Percentiles rank a stretch among this genome's conserved stretches.
Evolutionary conservation across 2,888 invertebrate species (phyloP).

Genomic region (Dynastes maya): DNA sequence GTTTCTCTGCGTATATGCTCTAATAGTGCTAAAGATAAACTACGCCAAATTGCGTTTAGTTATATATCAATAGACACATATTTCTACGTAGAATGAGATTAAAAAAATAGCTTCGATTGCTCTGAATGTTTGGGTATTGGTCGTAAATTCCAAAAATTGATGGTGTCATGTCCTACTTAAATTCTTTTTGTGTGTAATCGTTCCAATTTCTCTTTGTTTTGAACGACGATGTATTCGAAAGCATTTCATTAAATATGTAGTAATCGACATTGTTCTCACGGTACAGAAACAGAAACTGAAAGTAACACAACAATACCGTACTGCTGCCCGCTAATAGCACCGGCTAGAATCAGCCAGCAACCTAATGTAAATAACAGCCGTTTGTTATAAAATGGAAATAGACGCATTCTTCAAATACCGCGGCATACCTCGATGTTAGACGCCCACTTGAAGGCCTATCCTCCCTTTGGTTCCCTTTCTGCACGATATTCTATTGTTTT

Average conservation of each 20-base stretch:
- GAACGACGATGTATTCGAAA: not conserved
- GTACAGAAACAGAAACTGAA: conserved; percentile 55
- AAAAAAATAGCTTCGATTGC: too few species aligned
- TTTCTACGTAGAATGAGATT: too few species aligned
- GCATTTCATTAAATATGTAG: conserved; percentile 25
- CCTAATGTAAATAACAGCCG: not conserved
- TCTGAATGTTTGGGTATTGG: too few species aligned
- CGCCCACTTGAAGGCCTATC: conserved; percentile 31
- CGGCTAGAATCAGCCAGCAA: not conserved
- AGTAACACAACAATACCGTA: conserved; percentile 43
- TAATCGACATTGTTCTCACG: conserved; percentile 54
- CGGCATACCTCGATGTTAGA: conserved; percentile 39
- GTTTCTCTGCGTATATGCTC: too few species aligned
- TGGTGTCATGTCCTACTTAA: too few species aligned
- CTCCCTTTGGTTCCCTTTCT: conserved; percentile 1
- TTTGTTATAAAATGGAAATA: conserved; percentile 35
- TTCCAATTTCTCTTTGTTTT: not conserved
- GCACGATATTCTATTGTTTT: not conserved
- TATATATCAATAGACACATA: too few species aligned
- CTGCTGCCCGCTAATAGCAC: too few species aligned
- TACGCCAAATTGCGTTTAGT: too few species aligned
- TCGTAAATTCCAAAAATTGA: too few species aligned
- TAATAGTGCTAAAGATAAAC: too few species aligned
- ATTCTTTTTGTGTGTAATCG: too few species aligned
- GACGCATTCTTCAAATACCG: conserved; percentile 47